These are phyloP conservation scores for Coreius guichenoti DNA, from an alignment of 2,797 vertebrate genomes.

Conservation along the genomic window DNA sequence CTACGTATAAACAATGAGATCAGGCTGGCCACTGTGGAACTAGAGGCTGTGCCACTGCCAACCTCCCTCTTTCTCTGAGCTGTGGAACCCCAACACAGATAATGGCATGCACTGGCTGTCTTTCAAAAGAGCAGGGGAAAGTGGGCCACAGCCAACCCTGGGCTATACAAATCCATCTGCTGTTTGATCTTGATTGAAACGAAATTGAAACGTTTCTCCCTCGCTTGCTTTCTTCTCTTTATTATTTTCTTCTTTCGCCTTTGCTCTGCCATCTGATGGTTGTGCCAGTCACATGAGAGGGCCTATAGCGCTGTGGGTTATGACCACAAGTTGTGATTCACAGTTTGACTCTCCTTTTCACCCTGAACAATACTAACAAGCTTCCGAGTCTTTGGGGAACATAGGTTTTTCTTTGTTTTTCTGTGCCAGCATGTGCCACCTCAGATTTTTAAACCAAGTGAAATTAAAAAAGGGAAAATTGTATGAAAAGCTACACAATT, in stretches of 20 bases:
- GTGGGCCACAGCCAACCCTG: constrained; percentile 37
- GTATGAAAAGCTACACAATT: background rate
- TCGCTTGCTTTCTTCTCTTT: background rate
- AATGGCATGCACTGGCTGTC: background rate
- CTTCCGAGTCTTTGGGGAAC: background rate
- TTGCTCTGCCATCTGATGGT: background rate
- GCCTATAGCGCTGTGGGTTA: background rate
- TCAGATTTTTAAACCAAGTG: background rate
- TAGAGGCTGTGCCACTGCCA: constrained; percentile 65
- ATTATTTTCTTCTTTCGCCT: background rate
- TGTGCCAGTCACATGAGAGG: background rate
- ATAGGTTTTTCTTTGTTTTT: too few species aligned
- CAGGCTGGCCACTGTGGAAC: background rate
- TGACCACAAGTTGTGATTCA: constrained; percentile 31
- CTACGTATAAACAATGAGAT: background rate
- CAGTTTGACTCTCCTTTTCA: background rate
- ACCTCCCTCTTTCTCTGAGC: constrained; percentile 75
- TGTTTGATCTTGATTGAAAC: constrained; percentile 48
- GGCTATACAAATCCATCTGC: constrained; percentile 36
- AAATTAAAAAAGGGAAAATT: background rate
- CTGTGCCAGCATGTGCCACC: too few species aligned
- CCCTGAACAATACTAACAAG: constrained; percentile 8
- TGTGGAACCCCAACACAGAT: constrained; percentile 59
- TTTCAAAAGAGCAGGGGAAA: constrained; percentile 13
- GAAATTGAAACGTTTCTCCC: constrained; percentile 23